Percentiles rank a stretch among this genome's conserved stretches.
Evolutionary conservation across 1,140 invertebrate species (phyloP).

Genomic region (Neotoxoptera formosana): DNA sequence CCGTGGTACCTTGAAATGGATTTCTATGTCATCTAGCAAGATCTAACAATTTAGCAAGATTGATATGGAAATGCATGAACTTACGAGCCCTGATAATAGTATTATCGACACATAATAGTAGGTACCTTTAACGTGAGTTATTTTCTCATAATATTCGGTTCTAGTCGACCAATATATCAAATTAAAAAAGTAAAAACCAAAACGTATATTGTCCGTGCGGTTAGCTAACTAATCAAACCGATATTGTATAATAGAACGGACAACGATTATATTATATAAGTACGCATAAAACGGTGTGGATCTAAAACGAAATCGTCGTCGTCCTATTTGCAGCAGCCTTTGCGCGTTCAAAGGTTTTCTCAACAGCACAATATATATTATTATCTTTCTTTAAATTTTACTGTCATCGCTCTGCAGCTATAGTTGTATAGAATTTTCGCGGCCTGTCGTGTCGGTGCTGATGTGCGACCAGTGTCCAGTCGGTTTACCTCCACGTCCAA

Average conservation of each 20-base stretch:
- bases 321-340: background rate
- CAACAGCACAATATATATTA: background rate
- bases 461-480: too few relatives aligned
- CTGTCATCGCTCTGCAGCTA: background rate
- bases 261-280: background rate
- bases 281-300: too few relatives aligned
- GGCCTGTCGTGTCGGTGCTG: too few relatives aligned
- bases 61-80: too few relatives aligned
- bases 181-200: background rate
- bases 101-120: too few relatives aligned
- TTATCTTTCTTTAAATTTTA: background rate
- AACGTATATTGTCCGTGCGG: background rate
- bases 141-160: background rate
- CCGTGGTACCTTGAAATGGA: too few relatives aligned
- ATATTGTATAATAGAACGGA: background rate
- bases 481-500: too few relatives aligned
- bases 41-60: too few relatives aligned
- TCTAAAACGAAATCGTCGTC: background rate
- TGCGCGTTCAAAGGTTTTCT: background rate
- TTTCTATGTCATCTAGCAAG: too few relatives aligned
- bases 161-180: background rate
- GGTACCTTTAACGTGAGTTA: too few relatives aligned
- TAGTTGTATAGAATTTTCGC: background rate
- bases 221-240: background rate
- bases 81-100: too few relatives aligned